Conservation (phyloP, 2,888 invertebrate species). For the Drosophila longiperda region DNA sequence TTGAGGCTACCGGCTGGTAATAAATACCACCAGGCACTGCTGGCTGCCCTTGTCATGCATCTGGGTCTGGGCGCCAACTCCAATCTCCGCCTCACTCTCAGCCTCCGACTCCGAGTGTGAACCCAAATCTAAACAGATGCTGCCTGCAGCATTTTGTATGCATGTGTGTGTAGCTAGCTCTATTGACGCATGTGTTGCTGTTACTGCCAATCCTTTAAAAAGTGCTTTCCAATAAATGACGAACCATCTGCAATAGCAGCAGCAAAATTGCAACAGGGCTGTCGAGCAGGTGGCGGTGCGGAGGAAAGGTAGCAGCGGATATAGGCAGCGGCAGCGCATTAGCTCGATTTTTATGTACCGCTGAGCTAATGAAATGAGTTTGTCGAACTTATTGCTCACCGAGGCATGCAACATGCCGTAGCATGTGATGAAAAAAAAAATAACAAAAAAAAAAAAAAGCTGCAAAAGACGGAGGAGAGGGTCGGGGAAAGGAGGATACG, state of each 20-base stretch:
- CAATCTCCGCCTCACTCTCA: conserved; percentile 7
- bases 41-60: not conserved
- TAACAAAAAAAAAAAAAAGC: not conserved
- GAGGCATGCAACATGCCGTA: conserved; percentile 73
- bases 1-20: conserved; percentile 58
- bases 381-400: conserved; percentile 75
- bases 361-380: conserved; percentile 76
- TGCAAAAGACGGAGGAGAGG: not conserved
- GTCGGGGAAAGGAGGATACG: not conserved
- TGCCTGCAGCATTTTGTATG: conserved; percentile 45
- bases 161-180: conserved; percentile 26
- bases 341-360: conserved; percentile 73
- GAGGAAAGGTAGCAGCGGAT: not conserved
- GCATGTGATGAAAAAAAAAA: conserved; percentile 20
- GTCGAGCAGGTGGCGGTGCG: not conserved
- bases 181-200: conserved; percentile 45
- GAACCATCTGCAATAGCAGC: conserved; percentile 58
- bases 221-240: conserved; percentile 78
- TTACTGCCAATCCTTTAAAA: conserved; percentile 73
- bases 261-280: conserved; percentile 30
- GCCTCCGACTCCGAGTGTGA: conserved; percentile 6
- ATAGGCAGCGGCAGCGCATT: conserved; percentile 52
- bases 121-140: conserved; percentile 32
- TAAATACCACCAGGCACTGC: conserved; percentile 64
- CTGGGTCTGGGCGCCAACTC: conserved; percentile 11